These are phyloP conservation scores for Patella caerulea DNA, from an alignment of 2,888 invertebrate genomes.

Conservation along the genomic window DNA sequence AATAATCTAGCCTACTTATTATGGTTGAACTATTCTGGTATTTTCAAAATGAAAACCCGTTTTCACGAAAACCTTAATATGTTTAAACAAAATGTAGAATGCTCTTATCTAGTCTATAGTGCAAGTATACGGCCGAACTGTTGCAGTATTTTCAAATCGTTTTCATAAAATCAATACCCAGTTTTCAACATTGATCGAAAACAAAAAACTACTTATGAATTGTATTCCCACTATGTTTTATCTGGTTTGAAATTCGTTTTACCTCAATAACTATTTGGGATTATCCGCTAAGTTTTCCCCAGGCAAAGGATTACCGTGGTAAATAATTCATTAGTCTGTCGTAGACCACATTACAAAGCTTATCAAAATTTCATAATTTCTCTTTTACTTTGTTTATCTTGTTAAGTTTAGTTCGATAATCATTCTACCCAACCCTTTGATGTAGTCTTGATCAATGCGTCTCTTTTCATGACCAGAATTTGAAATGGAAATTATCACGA, in stretches of 20 bases:
- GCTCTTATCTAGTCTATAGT: no score
- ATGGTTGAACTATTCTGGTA: no score
- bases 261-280: constrained; percentile 6
- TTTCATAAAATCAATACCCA: no score
- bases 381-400: constrained; percentile 4
- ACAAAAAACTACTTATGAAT: no score
- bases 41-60: no score
- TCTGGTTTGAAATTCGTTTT: background rate
- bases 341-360: constrained; percentile 5
- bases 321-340: constrained; percentile 5
- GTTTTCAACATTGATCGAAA: no score
- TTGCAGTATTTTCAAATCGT: no score
- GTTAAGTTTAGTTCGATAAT: constrained; percentile 7
- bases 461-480: background rate
- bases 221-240: no score
- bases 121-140: no score
- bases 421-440: background rate
- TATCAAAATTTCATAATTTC: constrained; percentile 1
- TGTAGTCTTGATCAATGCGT: background rate
- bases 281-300: constrained; percentile 11
- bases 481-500: background rate
- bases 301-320: background rate
- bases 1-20: no score
- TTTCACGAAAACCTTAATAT: no score
- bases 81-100: no score